Evolutionary conservation across 2,797 vertebrate genomes (phyloP), one percentile per base, ranked within the genome.

Genomic region (Caiman crocodilus): DNA sequence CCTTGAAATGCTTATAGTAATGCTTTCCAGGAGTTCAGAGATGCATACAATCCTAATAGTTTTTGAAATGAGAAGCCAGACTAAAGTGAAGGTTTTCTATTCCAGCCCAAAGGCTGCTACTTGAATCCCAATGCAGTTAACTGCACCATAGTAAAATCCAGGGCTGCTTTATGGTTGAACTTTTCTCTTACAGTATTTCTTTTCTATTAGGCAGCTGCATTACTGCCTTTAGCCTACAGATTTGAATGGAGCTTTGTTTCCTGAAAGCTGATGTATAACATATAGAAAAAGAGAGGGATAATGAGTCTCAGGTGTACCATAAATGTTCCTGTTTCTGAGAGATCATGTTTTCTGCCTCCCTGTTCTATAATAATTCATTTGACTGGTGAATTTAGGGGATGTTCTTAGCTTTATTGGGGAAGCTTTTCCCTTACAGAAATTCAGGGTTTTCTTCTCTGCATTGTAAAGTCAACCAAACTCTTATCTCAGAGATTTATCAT

Each of bases 61-160:
- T 7, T 21, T 16, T 50, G 14, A 6, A 4, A 23, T 25, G 21
- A 1, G 5, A 81, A 64, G 14, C 14, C 6, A 69, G 26, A 21
- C 0, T 0, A 14, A 30, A 25, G 25, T 55, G 14, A 23, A 23
- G 2, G 2, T 30, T 85, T 55, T 14, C 32, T 61, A 6, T 42
- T 3, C 8, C 5, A 1, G 26, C 57, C 14, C 82, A 58, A 56
- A 17, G 88, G 55, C 59, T 81, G 71, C 26, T 28, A 14, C 28
- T n/a, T 12, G 17, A 8, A 74, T 42, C 1, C 26, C 35, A 30
- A 77, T 71, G 1, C 32, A 58, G 11, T 20, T 83, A 21, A 4
- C 28, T 0, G 0, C 30, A 69, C 50, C 42, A 42, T 73, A 73
- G 9, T 32, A 0, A 73, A 82, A 30, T 4, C 14, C 81, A 4